A percentile compares a stretch with the other conserved stretches of the same genome.
Conservation (phyloP, 2,113 vertebrate genomes). For the Microcebus jonahi region DNA sequence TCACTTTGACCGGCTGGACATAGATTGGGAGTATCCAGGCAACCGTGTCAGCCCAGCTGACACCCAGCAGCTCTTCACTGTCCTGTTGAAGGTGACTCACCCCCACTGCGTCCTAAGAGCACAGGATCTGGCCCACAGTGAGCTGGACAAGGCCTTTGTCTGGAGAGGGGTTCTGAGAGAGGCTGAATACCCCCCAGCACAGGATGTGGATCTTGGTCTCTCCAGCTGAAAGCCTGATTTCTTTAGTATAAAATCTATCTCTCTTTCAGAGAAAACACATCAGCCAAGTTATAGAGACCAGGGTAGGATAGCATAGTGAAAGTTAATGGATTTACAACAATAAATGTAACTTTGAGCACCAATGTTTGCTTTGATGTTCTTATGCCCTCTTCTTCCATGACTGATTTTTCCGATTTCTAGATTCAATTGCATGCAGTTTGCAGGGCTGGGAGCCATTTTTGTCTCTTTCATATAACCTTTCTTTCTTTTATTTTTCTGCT, state of each 20-base stretch:
- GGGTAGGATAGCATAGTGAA: background rate
- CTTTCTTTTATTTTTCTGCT: background rate
- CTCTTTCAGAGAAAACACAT: background rate
- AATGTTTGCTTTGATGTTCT: background rate
- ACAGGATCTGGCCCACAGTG: background rate
- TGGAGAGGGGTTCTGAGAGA: background rate
- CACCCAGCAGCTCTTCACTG: constrained; percentile 80
- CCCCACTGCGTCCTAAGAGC: background rate
- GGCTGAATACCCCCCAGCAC: background rate
- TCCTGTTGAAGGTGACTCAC: constrained; percentile 80
- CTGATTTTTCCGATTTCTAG: background rate
- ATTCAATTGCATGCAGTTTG: background rate
- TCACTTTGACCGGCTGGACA: constrained; percentile 83
- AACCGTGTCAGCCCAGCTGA: constrained; percentile 78
- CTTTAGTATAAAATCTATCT: background rate
- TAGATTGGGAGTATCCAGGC: constrained; percentile 86
- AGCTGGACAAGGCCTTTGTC: background rate
- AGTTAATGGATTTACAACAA: background rate
- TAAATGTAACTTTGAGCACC: background rate
- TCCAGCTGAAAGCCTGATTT: background rate
- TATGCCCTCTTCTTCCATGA: background rate
- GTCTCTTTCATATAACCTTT: background rate
- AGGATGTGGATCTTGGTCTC: background rate
- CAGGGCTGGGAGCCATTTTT: background rate
- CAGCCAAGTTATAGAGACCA: background rate